A percentile compares a stretch with the other conserved stretches of the same genome.
These are phyloP conservation scores for Naso thynnoides DNA, from an alignment of 2,797 vertebrate species.

Conservation along the genomic window DNA sequence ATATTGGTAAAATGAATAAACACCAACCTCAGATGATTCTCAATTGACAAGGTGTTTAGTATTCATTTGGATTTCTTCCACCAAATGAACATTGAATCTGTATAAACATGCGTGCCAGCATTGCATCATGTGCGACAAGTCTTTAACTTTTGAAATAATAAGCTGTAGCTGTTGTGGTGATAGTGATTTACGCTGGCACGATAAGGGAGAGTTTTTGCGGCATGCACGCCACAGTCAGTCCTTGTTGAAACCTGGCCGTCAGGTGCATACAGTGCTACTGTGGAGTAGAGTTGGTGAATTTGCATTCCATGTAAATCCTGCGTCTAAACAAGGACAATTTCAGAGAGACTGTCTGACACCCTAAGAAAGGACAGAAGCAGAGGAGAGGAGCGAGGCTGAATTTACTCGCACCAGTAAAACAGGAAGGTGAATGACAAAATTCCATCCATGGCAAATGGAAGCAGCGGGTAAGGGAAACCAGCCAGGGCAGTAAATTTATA, in stretches of 20 bases:
- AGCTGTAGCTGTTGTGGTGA: slow-evolving; percentile 27
- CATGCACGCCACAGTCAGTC: slow-evolving; percentile 15
- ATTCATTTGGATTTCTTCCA: slow-evolving; percentile 61
- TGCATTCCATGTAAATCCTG: slow-evolving; percentile 60
- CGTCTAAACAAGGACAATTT: slow-evolving; percentile 53
- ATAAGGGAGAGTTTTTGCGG: slow-evolving; percentile 14
- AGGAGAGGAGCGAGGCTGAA: slow-evolving; percentile 11
- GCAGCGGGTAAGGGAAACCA: slow-evolving; percentile 22
- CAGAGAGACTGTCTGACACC: slow-evolving; percentile 29
- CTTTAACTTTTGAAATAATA: slow-evolving; percentile 28
- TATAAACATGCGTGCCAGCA: slow-evolving; percentile 15
- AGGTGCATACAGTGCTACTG: slow-evolving; percentile 8
- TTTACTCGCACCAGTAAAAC: slow-evolving; percentile 48
- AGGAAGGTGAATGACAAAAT: slow-evolving; percentile 46
- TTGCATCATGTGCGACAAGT: slow-evolving; percentile 12
- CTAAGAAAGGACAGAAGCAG: slow-evolving; percentile 17
- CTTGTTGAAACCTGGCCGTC: slow-evolving; percentile 27
- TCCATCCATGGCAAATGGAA: slow-evolving; percentile 55
- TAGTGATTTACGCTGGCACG: slow-evolving; percentile 31
- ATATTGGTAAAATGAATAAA: slow-evolving; percentile 72
- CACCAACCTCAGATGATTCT: slow-evolving; percentile 57
- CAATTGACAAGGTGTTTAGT: slow-evolving; percentile 52
- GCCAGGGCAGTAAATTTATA: slow-evolving; percentile 50
- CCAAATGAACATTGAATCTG: slow-evolving; percentile 31
- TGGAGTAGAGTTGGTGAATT: slow-evolving; percentile 31